Percentiles rank a stretch among this genome's conserved stretches.
Evolutionary conservation across 2,113 vertebrate genomes (phyloP).

Genomic region (Numida meleagris): DNA sequence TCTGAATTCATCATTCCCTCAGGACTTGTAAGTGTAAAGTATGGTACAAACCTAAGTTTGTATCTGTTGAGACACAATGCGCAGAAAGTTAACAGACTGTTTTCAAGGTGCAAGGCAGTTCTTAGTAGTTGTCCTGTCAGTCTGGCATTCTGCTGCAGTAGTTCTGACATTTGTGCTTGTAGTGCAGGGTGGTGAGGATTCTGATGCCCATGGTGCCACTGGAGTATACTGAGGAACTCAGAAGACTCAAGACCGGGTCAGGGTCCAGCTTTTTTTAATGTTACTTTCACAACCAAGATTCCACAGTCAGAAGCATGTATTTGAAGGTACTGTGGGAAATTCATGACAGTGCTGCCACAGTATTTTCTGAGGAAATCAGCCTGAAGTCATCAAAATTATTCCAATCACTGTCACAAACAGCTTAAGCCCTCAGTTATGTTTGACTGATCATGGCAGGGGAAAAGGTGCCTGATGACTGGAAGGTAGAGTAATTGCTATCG

Average conservation of each 20-base stretch:
- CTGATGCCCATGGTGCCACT: background rate
- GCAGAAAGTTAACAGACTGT: background rate
- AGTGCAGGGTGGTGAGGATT: background rate
- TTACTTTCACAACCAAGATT: background rate
- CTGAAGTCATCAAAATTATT: background rate
- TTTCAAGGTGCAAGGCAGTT: background rate
- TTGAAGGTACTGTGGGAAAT: background rate
- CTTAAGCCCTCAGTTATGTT: background rate
- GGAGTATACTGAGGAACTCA: background rate
- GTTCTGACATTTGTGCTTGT: background rate
- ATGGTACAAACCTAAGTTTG: fast-evolving
- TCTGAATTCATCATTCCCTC: background rate
- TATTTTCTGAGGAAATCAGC: background rate
- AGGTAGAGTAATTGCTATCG: background rate
- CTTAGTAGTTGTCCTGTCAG: background rate
- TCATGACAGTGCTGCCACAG: background rate
- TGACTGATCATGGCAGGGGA: background rate
- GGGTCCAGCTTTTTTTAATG: background rate
- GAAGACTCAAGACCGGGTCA: background rate
- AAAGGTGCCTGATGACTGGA: background rate
- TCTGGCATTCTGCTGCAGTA: background rate
- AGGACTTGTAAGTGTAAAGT: background rate
- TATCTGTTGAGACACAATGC: background rate
- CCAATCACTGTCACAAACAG: background rate
- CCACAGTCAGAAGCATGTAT: background rate